These are phyloP conservation scores for Ceryle rudis DNA, from an alignment of 2,797 vertebrate genomes.

Conservation along the genomic window DNA sequence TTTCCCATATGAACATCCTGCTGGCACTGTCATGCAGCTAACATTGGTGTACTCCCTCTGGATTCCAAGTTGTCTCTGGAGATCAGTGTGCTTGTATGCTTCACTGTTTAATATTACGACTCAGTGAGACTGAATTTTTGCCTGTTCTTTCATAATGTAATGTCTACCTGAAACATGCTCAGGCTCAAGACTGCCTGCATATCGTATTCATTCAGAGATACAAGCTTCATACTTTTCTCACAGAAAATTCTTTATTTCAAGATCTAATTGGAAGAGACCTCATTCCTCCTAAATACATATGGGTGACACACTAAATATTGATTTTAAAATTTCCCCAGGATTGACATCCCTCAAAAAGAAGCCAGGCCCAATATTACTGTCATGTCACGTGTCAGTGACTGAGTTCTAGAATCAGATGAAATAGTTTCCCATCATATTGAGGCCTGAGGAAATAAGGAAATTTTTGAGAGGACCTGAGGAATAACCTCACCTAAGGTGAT, in stretches of 20 bases:
- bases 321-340: background rate
- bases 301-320: background rate
- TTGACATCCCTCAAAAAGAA: background rate
- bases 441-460: background rate
- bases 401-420: background rate
- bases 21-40: background rate
- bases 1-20: background rate
- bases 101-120: background rate
- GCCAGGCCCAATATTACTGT: fast-evolving
- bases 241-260: background rate
- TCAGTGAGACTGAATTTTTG: background rate
- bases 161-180: background rate
- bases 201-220: background rate
- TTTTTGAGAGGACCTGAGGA: background rate
- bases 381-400: background rate
- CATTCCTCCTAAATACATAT: background rate
- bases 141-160: background rate
- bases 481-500: background rate
- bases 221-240: background rate
- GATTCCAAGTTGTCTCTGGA: background rate
- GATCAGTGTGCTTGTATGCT: background rate
- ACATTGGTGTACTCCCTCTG: background rate
- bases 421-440: background rate
- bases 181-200: background rate
- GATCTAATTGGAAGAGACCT: fast-evolving